These are phyloP conservation scores for Onychorhynchus coronatus DNA, from an alignment of 2,113 vertebrate species.

Conservation along the genomic window DNA sequence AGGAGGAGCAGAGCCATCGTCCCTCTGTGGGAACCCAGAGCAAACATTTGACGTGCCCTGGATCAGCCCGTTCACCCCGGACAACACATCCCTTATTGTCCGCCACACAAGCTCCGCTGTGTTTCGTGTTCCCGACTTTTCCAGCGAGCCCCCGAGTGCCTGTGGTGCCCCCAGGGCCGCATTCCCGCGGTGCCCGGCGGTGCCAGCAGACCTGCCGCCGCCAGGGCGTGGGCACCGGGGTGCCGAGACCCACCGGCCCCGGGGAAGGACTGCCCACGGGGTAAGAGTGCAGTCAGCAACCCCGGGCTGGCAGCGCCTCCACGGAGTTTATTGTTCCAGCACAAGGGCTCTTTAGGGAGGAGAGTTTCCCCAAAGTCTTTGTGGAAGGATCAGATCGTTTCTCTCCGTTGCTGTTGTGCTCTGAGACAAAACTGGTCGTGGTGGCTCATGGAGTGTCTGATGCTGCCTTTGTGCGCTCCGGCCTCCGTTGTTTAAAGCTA, in stretches of 20 bases:
- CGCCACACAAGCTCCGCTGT: slow-evolving; percentile 42
- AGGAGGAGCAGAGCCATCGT: rapidly evolving
- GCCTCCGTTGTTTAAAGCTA: background rate
- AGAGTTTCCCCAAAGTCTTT: background rate
- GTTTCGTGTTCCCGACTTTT: slow-evolving; percentile 58
- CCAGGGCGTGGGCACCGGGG: background rate
- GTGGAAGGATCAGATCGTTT: background rate
- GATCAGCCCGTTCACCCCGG: slow-evolving; percentile 16
- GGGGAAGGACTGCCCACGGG: slow-evolving; percentile 23
- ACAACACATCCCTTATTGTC: slow-evolving; percentile 69
- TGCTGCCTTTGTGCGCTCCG: background rate
- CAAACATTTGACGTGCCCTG: slow-evolving; percentile 69
- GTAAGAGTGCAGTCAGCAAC: background rate
- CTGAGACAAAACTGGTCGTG: slow-evolving; percentile 35
- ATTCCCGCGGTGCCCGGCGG: background rate
- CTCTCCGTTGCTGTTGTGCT: slow-evolving; percentile 10
- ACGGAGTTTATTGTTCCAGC: slow-evolving; percentile 53
- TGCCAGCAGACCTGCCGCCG: slow-evolving; percentile 59
- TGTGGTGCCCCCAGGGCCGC: background rate
- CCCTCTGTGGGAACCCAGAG: slow-evolving; percentile 27
- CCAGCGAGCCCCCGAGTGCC: background rate
- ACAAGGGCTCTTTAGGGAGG: slow-evolving; percentile 29
- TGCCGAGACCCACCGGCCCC: background rate
- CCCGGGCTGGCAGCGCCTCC: slow-evolving; percentile 12
- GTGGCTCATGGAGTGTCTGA: slow-evolving; percentile 34